These are phyloP conservation scores for Myotis findleyi DNA, from an alignment of 2,797 vertebrate genomes.

Conservation along the genomic window DNA sequence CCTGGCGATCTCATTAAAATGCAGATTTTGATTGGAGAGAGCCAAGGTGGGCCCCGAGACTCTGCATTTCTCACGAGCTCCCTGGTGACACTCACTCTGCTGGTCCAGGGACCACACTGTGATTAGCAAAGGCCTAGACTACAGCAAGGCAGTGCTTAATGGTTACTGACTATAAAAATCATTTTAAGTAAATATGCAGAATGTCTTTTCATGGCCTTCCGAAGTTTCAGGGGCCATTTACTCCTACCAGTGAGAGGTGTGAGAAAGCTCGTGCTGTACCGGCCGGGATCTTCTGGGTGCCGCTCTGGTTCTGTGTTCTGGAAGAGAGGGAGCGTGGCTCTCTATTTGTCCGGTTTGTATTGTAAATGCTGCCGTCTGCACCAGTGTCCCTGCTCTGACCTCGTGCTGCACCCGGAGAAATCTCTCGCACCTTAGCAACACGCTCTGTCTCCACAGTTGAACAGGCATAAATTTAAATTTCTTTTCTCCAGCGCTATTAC, in stretches of 20 bases:
- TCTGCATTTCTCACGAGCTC: constrained; percentile 26
- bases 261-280: not conserved
- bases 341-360: constrained; percentile 75
- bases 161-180: constrained; percentile 78
- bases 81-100: not conserved
- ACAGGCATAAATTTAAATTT: constrained; percentile 72
- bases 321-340: constrained; percentile 56
- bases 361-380: constrained; percentile 72
- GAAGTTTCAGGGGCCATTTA: constrained; percentile 60
- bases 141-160: constrained; percentile 68
- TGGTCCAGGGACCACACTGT: not conserved
- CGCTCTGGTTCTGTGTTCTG: constrained; percentile 48
- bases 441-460: constrained; percentile 70
- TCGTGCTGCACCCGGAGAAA: constrained; percentile 72
- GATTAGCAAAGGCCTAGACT: constrained; percentile 13
- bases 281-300: constrained; percentile 59
- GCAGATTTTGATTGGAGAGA: constrained; percentile 42
- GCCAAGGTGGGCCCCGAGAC: not conserved
- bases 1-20: constrained; percentile 39
- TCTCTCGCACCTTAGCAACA: constrained; percentile 82
- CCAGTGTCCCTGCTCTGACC: constrained; percentile 71
- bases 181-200: constrained; percentile 70
- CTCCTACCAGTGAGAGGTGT: not conserved
- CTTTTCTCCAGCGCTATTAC: constrained; percentile 15
- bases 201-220: constrained; percentile 69